phyloP scores from a whole-genome alignment of 2,888 invertebrate species.

The Tribolium freemani region DNA sequence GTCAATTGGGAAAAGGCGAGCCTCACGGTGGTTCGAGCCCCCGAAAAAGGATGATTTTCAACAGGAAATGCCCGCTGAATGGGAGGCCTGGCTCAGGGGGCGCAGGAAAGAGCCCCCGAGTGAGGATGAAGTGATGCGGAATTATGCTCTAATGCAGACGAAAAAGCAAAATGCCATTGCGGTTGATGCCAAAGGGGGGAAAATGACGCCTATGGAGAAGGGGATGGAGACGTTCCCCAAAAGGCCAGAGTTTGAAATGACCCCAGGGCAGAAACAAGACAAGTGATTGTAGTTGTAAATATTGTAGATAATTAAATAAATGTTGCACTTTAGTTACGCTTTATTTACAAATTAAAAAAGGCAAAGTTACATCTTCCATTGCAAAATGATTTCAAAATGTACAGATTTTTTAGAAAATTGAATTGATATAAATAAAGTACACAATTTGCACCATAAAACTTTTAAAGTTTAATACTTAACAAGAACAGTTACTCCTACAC shows the following conservation, averaged over 20 bases:
- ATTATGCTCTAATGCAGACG: slow-evolving; percentile 78
- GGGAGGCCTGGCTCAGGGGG: slow-evolving; percentile 87
- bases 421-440: slow-evolving; percentile 25
- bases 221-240: slow-evolving; percentile 65
- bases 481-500: slow-evolving; percentile 46
- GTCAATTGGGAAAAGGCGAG: slow-evolving; percentile 74
- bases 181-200: slow-evolving; percentile 74
- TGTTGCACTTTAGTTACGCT: slow-evolving; percentile 17
- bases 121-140: slow-evolving; percentile 79
- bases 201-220: slow-evolving; percentile 68
- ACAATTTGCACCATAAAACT: slow-evolving; percentile 34
- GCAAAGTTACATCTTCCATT: slow-evolving; percentile 15
- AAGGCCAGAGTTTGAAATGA: slow-evolving; percentile 71
- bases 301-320: slow-evolving; percentile 4
- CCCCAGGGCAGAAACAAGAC: slow-evolving; percentile 55
- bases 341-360: slow-evolving; percentile 40
- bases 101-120: slow-evolving; percentile 76
- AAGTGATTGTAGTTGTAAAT: neutral
- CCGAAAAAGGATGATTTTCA: slow-evolving; percentile 75
- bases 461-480: slow-evolving; percentile 44
- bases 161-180: slow-evolving; percentile 83
- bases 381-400: slow-evolving; percentile 25
- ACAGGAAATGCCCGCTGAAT: slow-evolving; percentile 85
- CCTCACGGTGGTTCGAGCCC: slow-evolving; percentile 83
- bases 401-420: slow-evolving; percentile 26